Evolutionary conservation across 2,888 invertebrate genomes (phyloP).

Genomic region (Polydrusus cervinus): DNA sequence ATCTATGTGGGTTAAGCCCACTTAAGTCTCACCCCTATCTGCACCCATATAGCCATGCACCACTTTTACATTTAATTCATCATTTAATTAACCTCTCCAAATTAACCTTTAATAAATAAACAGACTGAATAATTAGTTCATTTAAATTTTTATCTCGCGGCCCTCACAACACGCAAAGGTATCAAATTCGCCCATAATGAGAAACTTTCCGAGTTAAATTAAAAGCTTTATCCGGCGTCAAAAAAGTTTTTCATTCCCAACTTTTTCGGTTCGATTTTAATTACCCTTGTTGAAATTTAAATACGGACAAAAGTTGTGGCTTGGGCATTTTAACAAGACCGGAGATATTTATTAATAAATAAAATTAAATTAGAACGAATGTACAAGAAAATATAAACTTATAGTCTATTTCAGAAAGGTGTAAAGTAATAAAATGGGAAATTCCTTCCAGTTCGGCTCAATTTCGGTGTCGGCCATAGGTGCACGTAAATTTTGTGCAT

Average conservation of each 20-base stretch:
- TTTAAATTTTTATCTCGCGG: constrained; percentile 9
- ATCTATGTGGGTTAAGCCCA: no score
- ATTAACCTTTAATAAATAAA: constrained; percentile 21
- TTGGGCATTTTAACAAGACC: not conserved
- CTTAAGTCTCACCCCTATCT: no score
- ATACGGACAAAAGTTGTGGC: constrained; percentile 4
- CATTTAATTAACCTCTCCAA: not conserved
- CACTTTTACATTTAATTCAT: no score
- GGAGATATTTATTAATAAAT: no score
- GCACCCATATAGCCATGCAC: no score
- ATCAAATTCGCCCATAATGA: constrained; percentile 39
- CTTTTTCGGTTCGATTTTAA: constrained; percentile 40
- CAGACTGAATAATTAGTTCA: not conserved
- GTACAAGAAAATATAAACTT: no score
- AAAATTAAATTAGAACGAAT: no score
- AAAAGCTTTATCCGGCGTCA: constrained; percentile 31
- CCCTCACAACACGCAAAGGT: constrained; percentile 32
- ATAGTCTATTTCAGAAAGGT: no score
- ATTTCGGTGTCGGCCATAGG: no score
- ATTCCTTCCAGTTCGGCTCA: no score
- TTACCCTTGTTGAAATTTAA: constrained; percentile 36
- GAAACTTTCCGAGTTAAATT: constrained; percentile 34
- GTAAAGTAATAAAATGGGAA: no score
- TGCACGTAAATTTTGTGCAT: no score
- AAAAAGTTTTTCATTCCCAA: constrained; percentile 33